Base-by-base conservation (phyloP, 2,113 vertebrate species). In the Ursus arctos region DNA sequence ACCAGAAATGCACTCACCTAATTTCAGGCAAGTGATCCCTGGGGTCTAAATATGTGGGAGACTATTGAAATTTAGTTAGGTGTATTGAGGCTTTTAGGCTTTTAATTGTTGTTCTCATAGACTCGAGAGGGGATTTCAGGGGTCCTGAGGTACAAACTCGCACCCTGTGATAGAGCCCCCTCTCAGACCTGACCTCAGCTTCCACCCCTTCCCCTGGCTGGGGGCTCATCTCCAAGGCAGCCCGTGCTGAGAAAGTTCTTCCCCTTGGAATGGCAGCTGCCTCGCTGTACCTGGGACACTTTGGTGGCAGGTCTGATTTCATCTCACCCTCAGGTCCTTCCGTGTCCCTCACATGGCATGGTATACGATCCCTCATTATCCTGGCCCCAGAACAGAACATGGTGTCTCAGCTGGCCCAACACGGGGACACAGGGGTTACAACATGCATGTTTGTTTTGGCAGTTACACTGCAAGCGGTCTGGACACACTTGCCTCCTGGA, bases 401-500 rank as follows among this genome's bases (percentile, higher is more conserved):
- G n/a, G 19, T 51, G 95, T 71, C 61, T 92, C 31, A 1, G 36
- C 28, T 3, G 36, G 47, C 22, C 24, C 24, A n/a, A 2, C 10
- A 2, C 0, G 28, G 43, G 65, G 43, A 36, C 65, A n/a, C 0
- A 2, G n/a, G 57, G 12, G 0, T 14, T 15, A 13, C 0, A 2
- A 14, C 26, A 10, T 2, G 0, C 2, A 1, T 51, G 55, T 67
- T 87, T 53, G 40, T 71, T 81, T 72, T 80, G 69, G 22, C 7
- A 8, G 6, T 9, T 21, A 59, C 43, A 7, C 59, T 59, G 31
- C 18, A 15, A 67, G 31, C 18, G 10, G 0, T 28, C 55, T n/a
- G 65, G 24, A 69, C 26, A 26, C 79, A 53, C 57, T 31, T 49
- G 67, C 59, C n/a, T 85, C 51, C 21, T 36, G 5, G 24, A 65